Conservation (phyloP, 2,888 invertebrate species). For the Archips xylosteana region DNA sequence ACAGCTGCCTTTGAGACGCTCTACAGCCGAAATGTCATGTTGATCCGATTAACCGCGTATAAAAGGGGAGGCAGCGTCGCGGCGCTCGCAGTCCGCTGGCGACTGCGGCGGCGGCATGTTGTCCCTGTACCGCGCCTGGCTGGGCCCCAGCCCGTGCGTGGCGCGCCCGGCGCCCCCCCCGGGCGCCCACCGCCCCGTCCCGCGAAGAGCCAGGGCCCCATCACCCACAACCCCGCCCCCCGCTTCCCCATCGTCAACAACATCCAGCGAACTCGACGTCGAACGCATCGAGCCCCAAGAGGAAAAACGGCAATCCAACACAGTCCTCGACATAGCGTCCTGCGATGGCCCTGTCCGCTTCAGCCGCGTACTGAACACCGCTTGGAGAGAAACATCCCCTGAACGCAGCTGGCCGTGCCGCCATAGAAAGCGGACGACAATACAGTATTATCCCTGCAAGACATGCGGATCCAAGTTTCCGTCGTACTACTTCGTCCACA, state of each 20-base stretch:
- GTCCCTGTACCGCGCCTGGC: slow-evolving; percentile 83
- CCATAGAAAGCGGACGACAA: slow-evolving; percentile 92
- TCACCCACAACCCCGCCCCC: slow-evolving; percentile 67
- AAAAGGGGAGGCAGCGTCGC: slow-evolving; percentile 52
- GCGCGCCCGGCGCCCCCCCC: slow-evolving; percentile 78
- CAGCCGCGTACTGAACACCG: slow-evolving; percentile 93
- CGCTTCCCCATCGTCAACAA: slow-evolving; percentile 71
- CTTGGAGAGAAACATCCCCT: slow-evolving; percentile 85
- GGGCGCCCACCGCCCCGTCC: slow-evolving; percentile 79
- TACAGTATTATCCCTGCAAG: slow-evolving; percentile 97
- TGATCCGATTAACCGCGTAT: slow-evolving; percentile 48
- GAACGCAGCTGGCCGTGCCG: slow-evolving; percentile 93
- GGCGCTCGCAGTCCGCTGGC: slow-evolving; percentile 58
- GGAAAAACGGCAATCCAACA: slow-evolving; percentile 59
- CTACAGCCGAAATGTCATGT: background rate
- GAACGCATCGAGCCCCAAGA: slow-evolving; percentile 70
- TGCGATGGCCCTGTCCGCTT: slow-evolving; percentile 96
- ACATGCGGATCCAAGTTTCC: slow-evolving; percentile 97
- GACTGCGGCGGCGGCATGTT: slow-evolving; percentile 67
- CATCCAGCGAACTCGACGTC: slow-evolving; percentile 79
- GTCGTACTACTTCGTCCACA: slow-evolving; percentile 97
- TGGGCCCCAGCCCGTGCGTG: slow-evolving; percentile 79
- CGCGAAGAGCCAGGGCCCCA: slow-evolving; percentile 69
- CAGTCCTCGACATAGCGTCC: slow-evolving; percentile 94
- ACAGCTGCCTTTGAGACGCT: background rate